Evolutionary conservation across 2,888 invertebrate genomes (phyloP), one percentile per base, ranked within the genome.

Genomic region (Melanargia galathea): DNA sequence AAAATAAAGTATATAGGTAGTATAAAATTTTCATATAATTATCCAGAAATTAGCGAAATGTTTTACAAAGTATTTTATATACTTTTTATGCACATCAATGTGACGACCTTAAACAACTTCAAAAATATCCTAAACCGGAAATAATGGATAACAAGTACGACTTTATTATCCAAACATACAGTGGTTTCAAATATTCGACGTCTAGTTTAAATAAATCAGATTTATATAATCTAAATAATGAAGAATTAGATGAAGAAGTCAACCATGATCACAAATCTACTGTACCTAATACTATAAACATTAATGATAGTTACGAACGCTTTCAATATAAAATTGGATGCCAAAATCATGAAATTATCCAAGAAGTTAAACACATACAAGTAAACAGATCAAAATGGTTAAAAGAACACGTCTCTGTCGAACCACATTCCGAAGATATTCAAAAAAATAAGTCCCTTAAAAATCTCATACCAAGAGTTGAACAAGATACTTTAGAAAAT

Each of bases 31-130:
- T 13, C 5, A 13, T 24, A n/a, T 24, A 6, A 46, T 22, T 24
- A 24, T 48, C 6, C 24, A n/a, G n/a, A 8, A 7, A 24, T 33
- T 13, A 7, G 20, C 16, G 18, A 58, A 46, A 60, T 49, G 51
- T 30, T 58, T 48, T 48, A 24, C 22, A 58, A 58, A 58, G 24
- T 58, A 33, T n/a, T 48, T 35, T 46, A 18, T 46, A 10, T 30
- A 5, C 3, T 58, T 2, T 48, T 35, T 35, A n/a, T 48, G n/a
- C 33, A 58, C 24, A 20, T 16, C 2, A 16, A 48, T 48, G 16
- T 20, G 13, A 33, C 45, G 8, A 33, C 45, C 11, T 20, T 46
- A 24, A 35, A 48, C 7, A n/a, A 48, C n/a, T 35, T 48, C 8
- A 35, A 48, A 35, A 24, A 57, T 35, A 46, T 58, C 16, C 35